Evolutionary conservation across 2,888 invertebrate species (phyloP).

Genomic region (Troides oblongomaculatus): DNA sequence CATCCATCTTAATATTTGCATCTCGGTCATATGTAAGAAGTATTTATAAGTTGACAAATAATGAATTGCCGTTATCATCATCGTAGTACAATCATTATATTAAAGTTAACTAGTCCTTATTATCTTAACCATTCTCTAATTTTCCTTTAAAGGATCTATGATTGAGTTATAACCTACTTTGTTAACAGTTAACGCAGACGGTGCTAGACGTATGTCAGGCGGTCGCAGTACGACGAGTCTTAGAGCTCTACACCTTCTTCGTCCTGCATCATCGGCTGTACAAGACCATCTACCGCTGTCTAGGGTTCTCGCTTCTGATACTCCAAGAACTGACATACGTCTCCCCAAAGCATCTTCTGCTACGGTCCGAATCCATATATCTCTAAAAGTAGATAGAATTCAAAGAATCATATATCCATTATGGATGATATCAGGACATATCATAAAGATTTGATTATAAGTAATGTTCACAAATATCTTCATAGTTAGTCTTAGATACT

Average conservation of each 20-base stretch:
- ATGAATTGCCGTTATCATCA: not conserved
- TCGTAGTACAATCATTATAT: not conserved
- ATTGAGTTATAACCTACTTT: slow-evolving; percentile 72
- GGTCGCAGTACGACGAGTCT: slow-evolving; percentile 81
- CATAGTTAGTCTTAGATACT: too few relatives aligned
- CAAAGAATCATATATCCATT: not conserved
- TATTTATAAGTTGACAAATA: too few relatives aligned
- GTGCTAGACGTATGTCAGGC: slow-evolving; percentile 84
- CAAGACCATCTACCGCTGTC: slow-evolving; percentile 91
- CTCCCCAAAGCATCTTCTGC: slow-evolving; percentile 74
- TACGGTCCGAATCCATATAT: slow-evolving; percentile 83
- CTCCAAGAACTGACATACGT: slow-evolving; percentile 84
- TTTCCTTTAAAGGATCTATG: not conserved
- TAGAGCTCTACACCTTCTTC: slow-evolving; percentile 84
- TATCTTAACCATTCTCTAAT: not conserved
- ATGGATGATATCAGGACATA: not conserved
- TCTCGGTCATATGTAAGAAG: not conserved
- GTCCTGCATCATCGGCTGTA: slow-evolving; percentile 85
- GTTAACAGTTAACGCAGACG: slow-evolving; percentile 84
- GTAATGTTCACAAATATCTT: too few relatives aligned
- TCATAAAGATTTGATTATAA: too few relatives aligned
- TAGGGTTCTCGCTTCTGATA: slow-evolving; percentile 83
- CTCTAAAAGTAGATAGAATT: slow-evolving; percentile 64
- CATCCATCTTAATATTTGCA: too few relatives aligned
- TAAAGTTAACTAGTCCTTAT: not conserved